These are phyloP conservation scores for Micromesistius poutassou DNA, from an alignment of 2,797 vertebrate species.

Conservation along the genomic window DNA sequence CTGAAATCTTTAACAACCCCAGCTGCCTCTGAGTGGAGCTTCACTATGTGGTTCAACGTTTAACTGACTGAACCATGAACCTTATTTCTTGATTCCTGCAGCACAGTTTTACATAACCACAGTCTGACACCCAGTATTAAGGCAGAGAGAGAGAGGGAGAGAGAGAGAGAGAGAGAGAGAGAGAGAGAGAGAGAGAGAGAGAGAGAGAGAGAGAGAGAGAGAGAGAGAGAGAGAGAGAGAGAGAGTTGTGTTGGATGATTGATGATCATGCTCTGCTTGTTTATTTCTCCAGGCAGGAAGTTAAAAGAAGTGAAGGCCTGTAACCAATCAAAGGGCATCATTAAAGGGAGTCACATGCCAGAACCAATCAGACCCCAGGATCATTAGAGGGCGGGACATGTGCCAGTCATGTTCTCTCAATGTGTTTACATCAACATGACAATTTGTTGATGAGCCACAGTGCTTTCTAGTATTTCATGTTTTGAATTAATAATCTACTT, in stretches of 20 bases:
- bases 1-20: neutral
- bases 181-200: constrained; percentile 19
- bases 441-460: neutral
- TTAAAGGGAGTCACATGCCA: constrained; percentile 47
- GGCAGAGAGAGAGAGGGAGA: neutral
- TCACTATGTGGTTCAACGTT: neutral
- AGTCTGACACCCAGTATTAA: constrained; percentile 1
- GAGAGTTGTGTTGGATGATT: constrained; percentile 57
- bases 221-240: constrained; percentile 11
- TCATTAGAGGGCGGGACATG: constrained; percentile 24
- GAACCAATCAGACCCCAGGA: constrained; percentile 42
- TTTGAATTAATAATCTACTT: neutral
- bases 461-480: neutral
- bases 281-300: constrained; percentile 56
- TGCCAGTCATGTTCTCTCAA: neutral
- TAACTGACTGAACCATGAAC: neutral
- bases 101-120: neutral
- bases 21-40: neutral
- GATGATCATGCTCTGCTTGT: constrained; percentile 52
- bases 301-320: constrained; percentile 53
- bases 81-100: no score
- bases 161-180: constrained; percentile 9
- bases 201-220: constrained; percentile 5
- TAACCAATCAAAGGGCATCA: constrained; percentile 57
- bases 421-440: neutral